Conservation (phyloP, 2,888 invertebrate genomes). For the Siphlonurus alternatus region DNA sequence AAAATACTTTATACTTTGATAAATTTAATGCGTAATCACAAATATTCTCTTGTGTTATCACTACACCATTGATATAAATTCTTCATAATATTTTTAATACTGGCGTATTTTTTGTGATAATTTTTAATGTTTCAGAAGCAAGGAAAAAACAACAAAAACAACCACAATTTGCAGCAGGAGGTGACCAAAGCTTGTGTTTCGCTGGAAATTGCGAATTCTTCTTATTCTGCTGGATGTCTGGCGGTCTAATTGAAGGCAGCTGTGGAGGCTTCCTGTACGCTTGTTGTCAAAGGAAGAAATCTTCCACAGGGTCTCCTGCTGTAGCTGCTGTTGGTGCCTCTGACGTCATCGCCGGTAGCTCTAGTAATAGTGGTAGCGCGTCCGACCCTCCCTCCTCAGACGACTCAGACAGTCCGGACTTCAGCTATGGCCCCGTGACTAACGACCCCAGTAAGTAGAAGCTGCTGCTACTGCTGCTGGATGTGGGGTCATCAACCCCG, state of each 20-base stretch:
- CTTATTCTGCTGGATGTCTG: constrained; percentile 80
- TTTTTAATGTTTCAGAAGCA: not conserved
- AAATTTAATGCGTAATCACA: too few relatives aligned
- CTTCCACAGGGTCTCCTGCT: constrained; percentile 39
- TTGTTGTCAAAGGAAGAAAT: constrained; percentile 55
- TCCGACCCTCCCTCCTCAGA: constrained; percentile 32
- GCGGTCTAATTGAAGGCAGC: constrained; percentile 68
- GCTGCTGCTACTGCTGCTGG: too few relatives aligned
- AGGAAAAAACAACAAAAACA: not conserved
- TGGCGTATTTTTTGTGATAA: too few relatives aligned
- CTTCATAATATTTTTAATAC: too few relatives aligned
- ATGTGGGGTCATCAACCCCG: too few relatives aligned
- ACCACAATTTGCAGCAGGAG: constrained; percentile 10
- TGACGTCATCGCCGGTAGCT: too few relatives aligned
- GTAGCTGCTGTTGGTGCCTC: too few relatives aligned
- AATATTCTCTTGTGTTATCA: too few relatives aligned
- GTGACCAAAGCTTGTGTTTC: constrained; percentile 34
- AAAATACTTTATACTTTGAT: too few relatives aligned
- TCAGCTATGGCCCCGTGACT: constrained; percentile 51
- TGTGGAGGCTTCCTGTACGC: constrained; percentile 66
- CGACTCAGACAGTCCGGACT: constrained; percentile 25
- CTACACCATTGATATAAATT: too few relatives aligned
- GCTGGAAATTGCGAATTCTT: constrained; percentile 79
- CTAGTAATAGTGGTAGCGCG: constrained; percentile 23
- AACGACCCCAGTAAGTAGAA: constrained; percentile 60